Conservation (phyloP, 2,797 vertebrate species). For the Scyliorhinus canicula region DNA sequence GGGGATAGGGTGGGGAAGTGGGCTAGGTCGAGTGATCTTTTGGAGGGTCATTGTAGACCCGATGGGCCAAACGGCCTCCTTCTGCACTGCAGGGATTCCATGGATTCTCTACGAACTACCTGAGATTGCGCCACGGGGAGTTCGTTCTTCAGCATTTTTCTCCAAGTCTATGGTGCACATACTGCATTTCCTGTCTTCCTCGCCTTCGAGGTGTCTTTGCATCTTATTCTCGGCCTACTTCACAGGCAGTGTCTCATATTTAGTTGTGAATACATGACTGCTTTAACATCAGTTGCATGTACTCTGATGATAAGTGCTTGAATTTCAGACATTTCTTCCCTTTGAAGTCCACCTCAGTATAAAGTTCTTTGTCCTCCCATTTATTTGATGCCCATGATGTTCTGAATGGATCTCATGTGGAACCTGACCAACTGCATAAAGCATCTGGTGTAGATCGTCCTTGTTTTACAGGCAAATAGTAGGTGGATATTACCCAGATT, state of each 20-base stretch:
- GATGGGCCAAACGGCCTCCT: too few species aligned
- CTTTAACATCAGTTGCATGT: background rate
- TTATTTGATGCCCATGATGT: background rate
- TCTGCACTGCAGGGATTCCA: too few species aligned
- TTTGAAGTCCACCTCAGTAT: background rate
- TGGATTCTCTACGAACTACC: too few species aligned
- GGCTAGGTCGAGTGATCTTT: too few species aligned
- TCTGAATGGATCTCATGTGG: background rate
- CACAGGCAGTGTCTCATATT: background rate
- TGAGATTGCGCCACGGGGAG: background rate
- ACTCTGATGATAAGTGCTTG: too few species aligned
- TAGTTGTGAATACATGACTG: background rate
- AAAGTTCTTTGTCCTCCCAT: background rate
- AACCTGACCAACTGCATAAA: background rate
- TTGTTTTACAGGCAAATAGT: background rate
- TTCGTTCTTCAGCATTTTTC: background rate
- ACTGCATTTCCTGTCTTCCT: background rate
- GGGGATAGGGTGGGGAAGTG: too few species aligned
- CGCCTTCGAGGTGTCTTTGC: background rate
- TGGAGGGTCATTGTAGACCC: too few species aligned
- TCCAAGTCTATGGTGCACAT: background rate
- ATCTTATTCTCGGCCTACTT: background rate
- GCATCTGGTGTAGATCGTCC: too few species aligned
- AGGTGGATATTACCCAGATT: background rate
- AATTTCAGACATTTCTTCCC: background rate